phyloP scores from a whole-genome alignment of 2,888 invertebrate species.

The Leptinotarsa peninsularis region DNA sequence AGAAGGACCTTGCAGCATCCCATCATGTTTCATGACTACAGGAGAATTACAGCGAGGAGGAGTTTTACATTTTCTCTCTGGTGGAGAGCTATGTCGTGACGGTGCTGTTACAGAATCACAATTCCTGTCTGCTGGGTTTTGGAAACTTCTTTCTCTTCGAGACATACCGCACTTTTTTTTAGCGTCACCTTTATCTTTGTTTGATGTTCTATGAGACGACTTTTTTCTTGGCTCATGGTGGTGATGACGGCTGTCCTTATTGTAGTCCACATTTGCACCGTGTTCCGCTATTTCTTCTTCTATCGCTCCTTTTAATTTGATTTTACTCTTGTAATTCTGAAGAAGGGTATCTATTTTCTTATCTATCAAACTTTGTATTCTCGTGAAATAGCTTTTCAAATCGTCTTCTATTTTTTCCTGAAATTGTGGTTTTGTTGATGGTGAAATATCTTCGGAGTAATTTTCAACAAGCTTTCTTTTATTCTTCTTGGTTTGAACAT shows the following conservation, averaged over 20 bases:
- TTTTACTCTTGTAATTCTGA: constrained; percentile 31
- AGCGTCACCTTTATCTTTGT: background rate
- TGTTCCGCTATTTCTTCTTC: constrained; percentile 1
- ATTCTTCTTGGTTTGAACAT: background rate
- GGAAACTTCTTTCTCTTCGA: background rate
- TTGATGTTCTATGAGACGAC: background rate
- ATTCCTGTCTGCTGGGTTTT: background rate
- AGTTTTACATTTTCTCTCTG: background rate
- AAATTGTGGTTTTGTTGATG: constrained; percentile 8
- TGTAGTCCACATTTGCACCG: background rate
- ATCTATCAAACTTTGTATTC: constrained; percentile 50
- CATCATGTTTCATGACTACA: background rate
- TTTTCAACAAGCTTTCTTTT: constrained; percentile 3
- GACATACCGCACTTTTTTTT: background rate
- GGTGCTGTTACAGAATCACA: background rate
- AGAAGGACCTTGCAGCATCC: background rate
- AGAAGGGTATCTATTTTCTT: constrained; percentile 46
- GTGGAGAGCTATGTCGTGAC: background rate
- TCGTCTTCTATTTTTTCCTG: constrained; percentile 47
- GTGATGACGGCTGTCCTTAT: background rate
- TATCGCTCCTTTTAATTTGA: constrained; percentile 23
- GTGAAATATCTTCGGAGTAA: background rate
- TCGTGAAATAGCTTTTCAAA: constrained; percentile 47
- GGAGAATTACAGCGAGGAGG: background rate
- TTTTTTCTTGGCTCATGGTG: constrained; percentile 3